These are phyloP conservation scores for Meiosimyza decipiens DNA, from an alignment of 2,888 invertebrate genomes.

Conservation along the genomic window DNA sequence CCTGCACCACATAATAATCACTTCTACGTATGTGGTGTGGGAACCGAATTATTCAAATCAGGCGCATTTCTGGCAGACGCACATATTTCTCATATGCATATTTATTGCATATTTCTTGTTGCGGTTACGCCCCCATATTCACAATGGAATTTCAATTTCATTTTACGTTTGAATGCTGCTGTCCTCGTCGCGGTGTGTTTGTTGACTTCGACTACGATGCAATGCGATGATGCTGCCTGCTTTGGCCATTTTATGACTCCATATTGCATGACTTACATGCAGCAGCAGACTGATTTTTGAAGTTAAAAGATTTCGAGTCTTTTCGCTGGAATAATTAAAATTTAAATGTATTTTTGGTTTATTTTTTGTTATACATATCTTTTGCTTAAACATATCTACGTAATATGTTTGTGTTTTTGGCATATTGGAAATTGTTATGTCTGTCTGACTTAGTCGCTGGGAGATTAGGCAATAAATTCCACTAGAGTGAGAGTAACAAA, in stretches of 20 bases:
- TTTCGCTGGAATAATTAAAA: constrained; percentile 58
- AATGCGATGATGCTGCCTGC: background rate
- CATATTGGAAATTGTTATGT: constrained; percentile 17
- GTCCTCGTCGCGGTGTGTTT: too few relatives aligned
- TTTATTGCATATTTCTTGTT: constrained; percentile 65
- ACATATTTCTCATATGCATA: constrained; percentile 60
- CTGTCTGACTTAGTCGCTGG: background rate
- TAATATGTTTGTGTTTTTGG: constrained; percentile 19
- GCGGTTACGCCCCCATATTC: constrained; percentile 63
- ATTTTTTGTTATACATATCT: constrained; percentile 18
- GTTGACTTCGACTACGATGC: constrained; percentile 31
- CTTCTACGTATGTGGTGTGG: constrained; percentile 52
- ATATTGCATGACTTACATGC: background rate
- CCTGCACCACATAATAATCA: background rate
- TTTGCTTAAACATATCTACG: background rate
- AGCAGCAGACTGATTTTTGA: background rate
- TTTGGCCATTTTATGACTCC: background rate
- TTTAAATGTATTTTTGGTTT: constrained; percentile 53
- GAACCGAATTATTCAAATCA: constrained; percentile 64
- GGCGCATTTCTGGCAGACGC: constrained; percentile 33
- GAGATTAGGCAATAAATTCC: too few relatives aligned
- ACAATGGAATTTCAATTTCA: constrained; percentile 64
- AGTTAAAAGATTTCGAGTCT: constrained; percentile 5
- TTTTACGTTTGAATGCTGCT: constrained; percentile 43
- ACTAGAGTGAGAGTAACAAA: too few relatives aligned